A percentile compares a stretch with the other conserved stretches of the same genome.
These are phyloP conservation scores for Platyscapa corneri DNA, from an alignment of 1,140 invertebrate genomes.

Conservation along the genomic window DNA sequence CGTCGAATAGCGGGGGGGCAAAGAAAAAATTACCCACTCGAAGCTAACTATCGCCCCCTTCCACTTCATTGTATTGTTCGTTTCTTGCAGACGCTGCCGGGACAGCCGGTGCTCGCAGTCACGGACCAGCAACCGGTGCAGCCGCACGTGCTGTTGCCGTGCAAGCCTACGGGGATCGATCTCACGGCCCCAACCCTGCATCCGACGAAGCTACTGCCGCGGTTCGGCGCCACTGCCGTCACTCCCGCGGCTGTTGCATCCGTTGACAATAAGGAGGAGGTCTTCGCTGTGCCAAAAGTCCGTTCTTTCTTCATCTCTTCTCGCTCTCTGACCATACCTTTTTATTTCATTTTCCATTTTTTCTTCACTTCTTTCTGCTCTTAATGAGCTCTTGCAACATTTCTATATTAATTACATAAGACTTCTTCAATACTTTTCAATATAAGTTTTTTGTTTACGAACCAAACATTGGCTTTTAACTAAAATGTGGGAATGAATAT, in stretches of 20 bases:
- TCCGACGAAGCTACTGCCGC: constrained; percentile 67
- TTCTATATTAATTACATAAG: background rate
- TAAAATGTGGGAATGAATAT: too few relatives aligned
- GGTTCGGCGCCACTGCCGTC: constrained; percentile 49
- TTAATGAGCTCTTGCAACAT: background rate
- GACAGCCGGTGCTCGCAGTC: constrained; percentile 63
- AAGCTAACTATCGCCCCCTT: background rate
- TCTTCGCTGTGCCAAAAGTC: constrained; percentile 76
- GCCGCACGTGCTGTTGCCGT: constrained; percentile 65
- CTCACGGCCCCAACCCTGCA: constrained; percentile 66
- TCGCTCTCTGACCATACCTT: background rate
- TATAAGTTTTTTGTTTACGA: too few relatives aligned
- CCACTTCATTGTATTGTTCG: constrained; percentile 30
- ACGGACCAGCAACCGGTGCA: constrained; percentile 61
- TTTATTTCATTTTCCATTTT: background rate
- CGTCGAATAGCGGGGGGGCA: background rate
- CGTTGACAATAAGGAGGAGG: constrained; percentile 69
- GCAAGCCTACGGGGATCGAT: constrained; percentile 64
- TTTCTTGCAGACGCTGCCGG: constrained; percentile 55
- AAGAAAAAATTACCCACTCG: background rate
- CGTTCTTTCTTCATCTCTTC: constrained; percentile 11
- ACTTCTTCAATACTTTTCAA: background rate
- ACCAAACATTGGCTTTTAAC: too few relatives aligned
- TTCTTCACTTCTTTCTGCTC: background rate
- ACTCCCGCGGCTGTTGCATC: constrained; percentile 1